phyloP scores from a whole-genome alignment of 2,888 invertebrate genomes.

The Drosophila anomalata region DNA sequence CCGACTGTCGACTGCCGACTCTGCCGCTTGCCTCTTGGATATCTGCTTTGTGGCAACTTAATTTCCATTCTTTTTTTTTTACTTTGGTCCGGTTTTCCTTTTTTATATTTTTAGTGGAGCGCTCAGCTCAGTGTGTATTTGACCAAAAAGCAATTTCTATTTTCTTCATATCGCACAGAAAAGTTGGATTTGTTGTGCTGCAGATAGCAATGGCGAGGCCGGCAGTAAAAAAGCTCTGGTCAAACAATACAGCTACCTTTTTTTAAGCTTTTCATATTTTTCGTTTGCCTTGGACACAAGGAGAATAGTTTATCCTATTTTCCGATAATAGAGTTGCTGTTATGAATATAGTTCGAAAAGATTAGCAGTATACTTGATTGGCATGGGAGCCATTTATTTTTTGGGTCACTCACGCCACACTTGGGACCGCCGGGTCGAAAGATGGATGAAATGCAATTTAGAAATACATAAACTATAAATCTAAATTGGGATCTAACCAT shows the following conservation, averaged over 20 bases:
- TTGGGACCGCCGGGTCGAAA: background rate
- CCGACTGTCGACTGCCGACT: constrained; percentile 42
- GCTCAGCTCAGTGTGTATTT: constrained; percentile 39
- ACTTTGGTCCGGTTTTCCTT: constrained; percentile 9
- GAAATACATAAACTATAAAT: background rate
- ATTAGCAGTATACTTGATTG: constrained; percentile 50
- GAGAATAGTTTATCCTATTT: constrained; percentile 25
- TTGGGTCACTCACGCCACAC: constrained; percentile 1
- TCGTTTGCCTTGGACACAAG: constrained; percentile 26
- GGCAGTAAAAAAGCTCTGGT: constrained; percentile 29
- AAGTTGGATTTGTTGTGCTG: constrained; percentile 63
- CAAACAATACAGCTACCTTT: constrained; percentile 32
- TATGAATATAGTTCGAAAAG: constrained; percentile 9
- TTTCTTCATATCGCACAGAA: constrained; percentile 57
- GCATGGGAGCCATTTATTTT: constrained; percentile 29
- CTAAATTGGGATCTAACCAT: background rate
- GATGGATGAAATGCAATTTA: background rate
- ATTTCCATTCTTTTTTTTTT: constrained; percentile 60
- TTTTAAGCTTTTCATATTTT: constrained; percentile 64
- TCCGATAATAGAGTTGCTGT: constrained; percentile 29
- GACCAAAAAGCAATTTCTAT: constrained; percentile 72
- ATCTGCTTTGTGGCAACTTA: constrained; percentile 67
- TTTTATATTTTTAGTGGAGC: constrained; percentile 4
- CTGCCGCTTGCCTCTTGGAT: constrained; percentile 34
- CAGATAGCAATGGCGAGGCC: constrained; percentile 20